These are phyloP conservation scores for Paraplagusia blochii DNA, from an alignment of 2,113 vertebrate species.

Conservation along the genomic window DNA sequence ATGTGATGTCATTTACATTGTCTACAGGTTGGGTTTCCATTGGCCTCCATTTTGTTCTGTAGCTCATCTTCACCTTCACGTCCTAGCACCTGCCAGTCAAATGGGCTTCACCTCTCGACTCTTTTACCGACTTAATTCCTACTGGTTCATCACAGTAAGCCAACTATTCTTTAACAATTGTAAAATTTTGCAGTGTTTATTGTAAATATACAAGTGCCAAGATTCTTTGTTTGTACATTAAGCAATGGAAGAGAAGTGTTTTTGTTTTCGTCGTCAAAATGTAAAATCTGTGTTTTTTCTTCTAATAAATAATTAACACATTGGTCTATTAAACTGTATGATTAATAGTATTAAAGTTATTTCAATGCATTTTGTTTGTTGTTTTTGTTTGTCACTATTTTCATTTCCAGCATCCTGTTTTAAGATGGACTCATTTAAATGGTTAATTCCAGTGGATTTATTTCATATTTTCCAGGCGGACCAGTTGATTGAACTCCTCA, in stretches of 20 bases:
- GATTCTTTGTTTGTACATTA: too few species aligned
- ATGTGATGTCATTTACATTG: slow-evolving; percentile 16
- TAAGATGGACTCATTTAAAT: not conserved
- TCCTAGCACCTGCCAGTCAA: slow-evolving; percentile 89
- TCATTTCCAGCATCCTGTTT: not conserved
- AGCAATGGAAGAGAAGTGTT: too few species aligned
- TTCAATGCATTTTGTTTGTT: too few species aligned
- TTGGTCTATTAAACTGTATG: too few species aligned
- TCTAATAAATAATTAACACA: too few species aligned
- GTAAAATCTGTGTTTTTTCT: too few species aligned
- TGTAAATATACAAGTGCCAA: too few species aligned
- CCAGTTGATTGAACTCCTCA: slow-evolving; percentile 72
- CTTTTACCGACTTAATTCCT: slow-evolving; percentile 87
- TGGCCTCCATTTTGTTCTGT: slow-evolving; percentile 93
- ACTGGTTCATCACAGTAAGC: slow-evolving; percentile 95
- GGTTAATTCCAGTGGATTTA: slow-evolving; percentile 1
- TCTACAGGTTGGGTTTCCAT: slow-evolving; percentile 93
- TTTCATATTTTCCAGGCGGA: slow-evolving; percentile 65
- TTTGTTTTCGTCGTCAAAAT: too few species aligned
- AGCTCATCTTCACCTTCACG: slow-evolving; percentile 91
- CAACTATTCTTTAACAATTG: not conserved
- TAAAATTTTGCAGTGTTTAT: not conserved
- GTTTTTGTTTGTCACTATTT: too few species aligned
- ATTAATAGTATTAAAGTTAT: too few species aligned
- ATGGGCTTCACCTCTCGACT: slow-evolving; percentile 86